phyloP scores from a whole-genome alignment of 2,113 vertebrate genomes.

The Lonchura striata region DNA sequence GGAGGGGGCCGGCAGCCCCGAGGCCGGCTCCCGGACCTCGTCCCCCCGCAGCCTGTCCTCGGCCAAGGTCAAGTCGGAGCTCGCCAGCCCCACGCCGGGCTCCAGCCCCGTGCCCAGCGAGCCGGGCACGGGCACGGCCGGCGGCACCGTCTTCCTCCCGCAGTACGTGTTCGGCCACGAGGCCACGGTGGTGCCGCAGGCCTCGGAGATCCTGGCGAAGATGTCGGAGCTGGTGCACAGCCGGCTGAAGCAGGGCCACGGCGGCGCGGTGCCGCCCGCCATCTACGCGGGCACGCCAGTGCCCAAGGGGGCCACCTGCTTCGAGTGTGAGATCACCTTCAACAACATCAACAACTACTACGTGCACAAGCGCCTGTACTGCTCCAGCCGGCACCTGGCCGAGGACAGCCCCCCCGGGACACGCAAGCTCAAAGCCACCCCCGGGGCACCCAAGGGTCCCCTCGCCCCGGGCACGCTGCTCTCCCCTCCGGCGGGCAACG shows the following conservation, averaged over 20 bases:
- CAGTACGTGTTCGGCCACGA: conserved; percentile 87
- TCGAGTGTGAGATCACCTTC: conserved; percentile 96
- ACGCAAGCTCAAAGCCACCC: conserved; percentile 52
- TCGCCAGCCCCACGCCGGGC: conserved; percentile 87
- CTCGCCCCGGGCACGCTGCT: background rate
- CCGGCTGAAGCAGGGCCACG: conserved; percentile 88
- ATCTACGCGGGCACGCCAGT: conserved; percentile 66
- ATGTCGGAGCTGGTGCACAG: conserved; percentile 98
- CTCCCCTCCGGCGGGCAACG: conserved; percentile 6
- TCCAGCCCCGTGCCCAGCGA: conserved; percentile 87
- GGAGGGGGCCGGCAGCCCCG: background rate
- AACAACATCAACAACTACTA: conserved; percentile 98
- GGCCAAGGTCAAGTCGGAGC: conserved; percentile 83
- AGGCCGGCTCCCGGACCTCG: conserved; percentile 60
- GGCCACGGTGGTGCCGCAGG: conserved; percentile 86
- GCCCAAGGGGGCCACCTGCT: conserved; percentile 92
- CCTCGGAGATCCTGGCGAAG: conserved; percentile 94
- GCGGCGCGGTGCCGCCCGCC: conserved; percentile 4
- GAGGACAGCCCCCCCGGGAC: conserved; percentile 65
- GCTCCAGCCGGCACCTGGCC: conserved; percentile 86
- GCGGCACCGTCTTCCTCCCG: conserved; percentile 84
- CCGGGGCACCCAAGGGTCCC: background rate
- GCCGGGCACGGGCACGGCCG: conserved; percentile 68
- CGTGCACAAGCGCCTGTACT: conserved; percentile 96
- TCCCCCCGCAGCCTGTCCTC: conserved; percentile 79